Evolutionary conservation across 2,888 invertebrate genomes (phyloP), one percentile per base, ranked within the genome.

Genomic region (Stenotaenia linearis): DNA sequence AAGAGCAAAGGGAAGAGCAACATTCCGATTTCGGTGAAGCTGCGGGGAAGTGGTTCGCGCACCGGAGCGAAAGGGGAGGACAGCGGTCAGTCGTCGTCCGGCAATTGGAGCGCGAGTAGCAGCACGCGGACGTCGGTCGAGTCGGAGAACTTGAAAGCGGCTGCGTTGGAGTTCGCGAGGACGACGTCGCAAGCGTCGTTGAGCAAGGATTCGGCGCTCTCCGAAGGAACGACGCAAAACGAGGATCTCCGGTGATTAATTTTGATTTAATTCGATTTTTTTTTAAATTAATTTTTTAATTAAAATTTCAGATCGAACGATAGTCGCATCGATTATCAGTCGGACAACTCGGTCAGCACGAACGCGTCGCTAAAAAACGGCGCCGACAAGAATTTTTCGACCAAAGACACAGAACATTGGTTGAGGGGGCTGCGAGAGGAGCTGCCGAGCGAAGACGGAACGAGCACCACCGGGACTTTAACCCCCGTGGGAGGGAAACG

Each of bases 71-170:
- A 30, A 12, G 76, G 32, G 3, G 94, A 95, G 82, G 93, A 94
- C 84, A 92, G 92, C 40, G 84, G 85, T 4, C 93, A 95, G 86
- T 95, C 95, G 0, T 95, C 95, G 15, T 93, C 94, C 84, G 97
- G 97, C 50, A 96, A 97, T 87, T 97, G 97, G 97, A 95, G 95
- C 83, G 96, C 94, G 0, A 96, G 95, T 85, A 95, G 95, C 0
- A 93, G 80, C 89, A 92, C 81, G 75, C 82, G 87, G 12, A 85
- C 86, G 74, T 87, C 87, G 7, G 81, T 77, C 92, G 95, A 86
- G 80, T 86, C 86, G 0, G 86, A 85, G 50, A 88, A 92, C 82
- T 84, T 85, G 74, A 86, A 86, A 9, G 86, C 74, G 7, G 21
- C 74, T 9, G 77, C 79, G 15, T 75, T 77, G 2, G 80, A 77